Evolutionary conservation across 2,888 invertebrate genomes (phyloP).

Genomic region (Epistrophe eligans): DNA sequence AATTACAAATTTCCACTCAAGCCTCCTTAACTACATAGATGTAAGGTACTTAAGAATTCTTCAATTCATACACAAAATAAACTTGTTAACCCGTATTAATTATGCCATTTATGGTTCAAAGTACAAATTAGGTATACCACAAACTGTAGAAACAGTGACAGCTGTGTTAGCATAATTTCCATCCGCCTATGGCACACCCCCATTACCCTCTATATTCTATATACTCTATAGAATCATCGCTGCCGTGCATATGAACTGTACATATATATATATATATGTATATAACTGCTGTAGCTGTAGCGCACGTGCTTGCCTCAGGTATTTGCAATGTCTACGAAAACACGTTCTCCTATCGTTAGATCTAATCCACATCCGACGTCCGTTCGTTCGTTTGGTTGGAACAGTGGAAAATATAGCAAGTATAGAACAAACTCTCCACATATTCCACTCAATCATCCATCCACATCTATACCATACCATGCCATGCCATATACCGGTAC

Average conservation of each 20-base stretch:
- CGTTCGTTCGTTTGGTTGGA: neutral
- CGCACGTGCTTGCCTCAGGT: conserved; percentile 35
- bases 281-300: neutral
- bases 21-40: neutral
- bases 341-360: conserved; percentile 62
- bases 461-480: neutral
- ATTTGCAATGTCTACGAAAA: conserved; percentile 53
- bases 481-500: neutral
- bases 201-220: neutral
- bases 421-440: conserved; percentile 33
- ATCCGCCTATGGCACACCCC: conserved; percentile 48
- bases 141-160: conserved; percentile 39
- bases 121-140: conserved; percentile 39
- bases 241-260: neutral
- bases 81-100: conserved; percentile 52
- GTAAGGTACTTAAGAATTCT: neutral
- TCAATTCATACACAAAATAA: conserved; percentile 25
- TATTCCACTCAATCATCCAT: conserved; percentile 66
- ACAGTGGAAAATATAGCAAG: conserved; percentile 15
- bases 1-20: neutral
- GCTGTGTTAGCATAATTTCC: conserved; percentile 61
- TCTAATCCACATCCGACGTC: conserved; percentile 54
- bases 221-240: neutral
- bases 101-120: conserved; percentile 47
- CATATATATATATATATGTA: too few species aligned